Evolutionary conservation across 2,888 invertebrate species (phyloP), one percentile per base, ranked within the genome.

Genomic region (Thymelicus acteon): DNA sequence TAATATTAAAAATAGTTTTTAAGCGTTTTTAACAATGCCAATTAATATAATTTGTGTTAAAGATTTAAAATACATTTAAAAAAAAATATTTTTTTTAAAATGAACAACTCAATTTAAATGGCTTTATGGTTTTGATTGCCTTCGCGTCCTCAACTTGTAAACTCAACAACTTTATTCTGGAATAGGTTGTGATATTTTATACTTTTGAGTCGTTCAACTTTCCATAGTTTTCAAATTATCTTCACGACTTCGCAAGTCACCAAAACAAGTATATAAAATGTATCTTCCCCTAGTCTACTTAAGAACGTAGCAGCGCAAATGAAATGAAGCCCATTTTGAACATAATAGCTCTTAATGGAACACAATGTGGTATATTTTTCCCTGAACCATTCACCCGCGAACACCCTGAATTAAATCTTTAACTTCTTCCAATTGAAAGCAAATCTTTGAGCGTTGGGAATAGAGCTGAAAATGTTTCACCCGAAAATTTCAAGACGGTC

Each of bases 401-500:
- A 75, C 77, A 73, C 75, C 75, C 71, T 37, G 65, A 57, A 72
- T 70, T 73, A 64, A 58, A 74, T 69, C 71, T 70, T 71, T 66
- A 71, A 47, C 54, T 37, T 37, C 75, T 68, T 74, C 61, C 60
- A 73, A n/a, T 60, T 31, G 6, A 76, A 73, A 73, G 61, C 73
- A 71, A 74, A 75, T 78, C 76, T 77, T 81, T 79, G 7, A 0
- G 0, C 5, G 31, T 37, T 60, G 40, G 58, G 6, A 19, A 61
- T 82, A 83, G 74, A 77, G 84, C 78, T 72, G 61, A 79, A 76
- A 79, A 76, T 84, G 47, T 71, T 58, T 67, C 67, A 74, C 8
- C 31, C 60, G 60, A n/a, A 0, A 69, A 73, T 77, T 75, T 73
- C 74, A 87, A 88, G 88, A 88, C 82, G 85, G 82, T 78, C 66